These are phyloP conservation scores for Chromobotia macracanthus DNA, from an alignment of 2,797 vertebrate genomes.

Conservation along the genomic window DNA sequence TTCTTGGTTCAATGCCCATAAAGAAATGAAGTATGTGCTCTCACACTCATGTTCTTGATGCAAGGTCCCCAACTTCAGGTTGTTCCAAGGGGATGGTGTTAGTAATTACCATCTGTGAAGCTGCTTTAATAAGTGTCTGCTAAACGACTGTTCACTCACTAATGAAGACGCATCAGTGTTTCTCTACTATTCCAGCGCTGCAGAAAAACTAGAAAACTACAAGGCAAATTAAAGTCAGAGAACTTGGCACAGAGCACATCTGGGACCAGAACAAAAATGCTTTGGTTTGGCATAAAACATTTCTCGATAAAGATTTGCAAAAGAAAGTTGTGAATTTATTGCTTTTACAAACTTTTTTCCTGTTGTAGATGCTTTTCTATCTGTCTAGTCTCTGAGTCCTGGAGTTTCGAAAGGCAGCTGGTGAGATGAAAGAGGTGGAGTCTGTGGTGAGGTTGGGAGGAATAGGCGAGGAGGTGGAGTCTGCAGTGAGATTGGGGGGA, in stretches of 20 bases:
- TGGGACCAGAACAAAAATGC: not conserved
- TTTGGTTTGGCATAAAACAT: not conserved
- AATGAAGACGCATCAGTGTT: constrained; percentile 10
- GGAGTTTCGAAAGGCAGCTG: constrained; percentile 81
- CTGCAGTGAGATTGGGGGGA: too few species aligned
- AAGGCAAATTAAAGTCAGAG: not conserved
- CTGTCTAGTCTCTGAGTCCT: constrained; percentile 73
- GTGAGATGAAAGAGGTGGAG: constrained; percentile 76
- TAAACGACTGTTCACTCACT: not conserved
- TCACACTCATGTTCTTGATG: not conserved
- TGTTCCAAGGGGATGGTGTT: not conserved
- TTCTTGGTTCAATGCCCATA: not conserved
- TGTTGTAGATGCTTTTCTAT: constrained; percentile 73
- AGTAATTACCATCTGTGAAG: not conserved
- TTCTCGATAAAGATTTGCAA: constrained; percentile 23
- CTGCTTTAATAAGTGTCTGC: not conserved
- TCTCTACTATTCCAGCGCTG: not conserved
- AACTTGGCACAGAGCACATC: not conserved
- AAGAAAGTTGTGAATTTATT: constrained; percentile 7
- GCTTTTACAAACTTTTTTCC: constrained; percentile 1
- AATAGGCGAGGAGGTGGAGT: constrained; percentile 60
- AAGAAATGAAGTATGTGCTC: not conserved
- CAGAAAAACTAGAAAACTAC: not conserved
- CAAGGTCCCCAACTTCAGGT: not conserved
- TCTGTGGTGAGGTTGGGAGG: constrained; percentile 80